phyloP scores from a whole-genome alignment of 2,797 vertebrate genomes.

The Gobionotothen gibberifrons region DNA sequence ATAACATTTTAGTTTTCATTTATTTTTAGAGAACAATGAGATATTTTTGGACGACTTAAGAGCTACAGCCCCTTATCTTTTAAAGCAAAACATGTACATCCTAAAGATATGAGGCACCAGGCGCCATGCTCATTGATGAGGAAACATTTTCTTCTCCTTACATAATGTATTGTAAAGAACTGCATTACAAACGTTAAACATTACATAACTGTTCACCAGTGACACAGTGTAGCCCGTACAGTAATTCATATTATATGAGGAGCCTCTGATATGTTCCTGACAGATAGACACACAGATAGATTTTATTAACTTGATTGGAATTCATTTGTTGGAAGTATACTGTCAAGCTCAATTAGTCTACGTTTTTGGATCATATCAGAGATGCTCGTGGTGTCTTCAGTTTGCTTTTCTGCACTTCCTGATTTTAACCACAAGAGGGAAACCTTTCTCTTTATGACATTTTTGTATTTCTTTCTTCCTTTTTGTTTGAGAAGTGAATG shows the following conservation, averaged over 20 bases:
- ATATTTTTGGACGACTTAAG: not conserved
- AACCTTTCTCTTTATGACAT: slow-evolving; percentile 32
- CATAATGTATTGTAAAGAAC: slow-evolving; percentile 11
- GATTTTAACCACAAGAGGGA: slow-evolving; percentile 67
- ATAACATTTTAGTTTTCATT: not conserved
- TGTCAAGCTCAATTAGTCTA: not conserved
- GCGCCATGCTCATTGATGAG: not conserved
- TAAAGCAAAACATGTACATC: not conserved
- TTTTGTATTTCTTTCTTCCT: not conserved
- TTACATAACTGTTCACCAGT: not conserved
- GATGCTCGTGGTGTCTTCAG: not conserved
- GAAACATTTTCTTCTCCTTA: slow-evolving; percentile 1
- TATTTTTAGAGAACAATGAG: not conserved
- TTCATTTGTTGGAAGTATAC: too few species aligned
- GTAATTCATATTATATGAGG: not conserved
- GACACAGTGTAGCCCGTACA: not conserved
- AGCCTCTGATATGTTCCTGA: not conserved
- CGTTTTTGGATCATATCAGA: not conserved
- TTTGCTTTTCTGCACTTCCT: slow-evolving; percentile 21
- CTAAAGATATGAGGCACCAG: not conserved
- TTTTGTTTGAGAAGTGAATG: not conserved
- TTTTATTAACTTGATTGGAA: not conserved
- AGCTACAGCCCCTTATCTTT: not conserved
- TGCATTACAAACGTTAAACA: not conserved
- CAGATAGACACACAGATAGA: not conserved